Evolutionary conservation across 2,888 invertebrate species (phyloP), one percentile per base, ranked within the genome.

Genomic region (Himalopsyche anomala): DNA sequence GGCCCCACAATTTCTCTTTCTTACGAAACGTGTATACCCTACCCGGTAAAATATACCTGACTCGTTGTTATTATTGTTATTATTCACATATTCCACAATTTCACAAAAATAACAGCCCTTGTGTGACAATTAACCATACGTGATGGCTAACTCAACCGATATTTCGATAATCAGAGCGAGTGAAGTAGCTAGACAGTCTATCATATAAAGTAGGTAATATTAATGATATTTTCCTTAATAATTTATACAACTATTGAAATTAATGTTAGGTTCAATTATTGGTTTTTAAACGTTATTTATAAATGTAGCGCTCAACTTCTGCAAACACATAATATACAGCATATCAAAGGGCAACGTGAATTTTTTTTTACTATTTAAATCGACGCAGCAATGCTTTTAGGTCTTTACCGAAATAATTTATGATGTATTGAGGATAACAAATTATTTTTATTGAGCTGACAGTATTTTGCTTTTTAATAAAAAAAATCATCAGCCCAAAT

Each of bases 21-120:
- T 86, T 79, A 80, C 80, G 88, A 88, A 88, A 79, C 80, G 82
- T 80, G 19, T 82, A 55, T 81, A 83, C 85, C 79, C 85, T 87
- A 87, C 87, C 79, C 42, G 87, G 88, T 87, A 87, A 87, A 87
- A 86, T 87, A 87, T 88, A 88, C 88, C 88, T 88, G 88, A 82
- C 84, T 82, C 69, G 81, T 84, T 86, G 79, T 82, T 85, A 80
- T 82, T 42, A 8, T 45, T 56, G 40, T 83, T 45, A 55, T 80
- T 38, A 83, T 62, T 28, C 62, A 62, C 28, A 19, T 19, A 62
- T 62, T 62, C 19, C 9, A 28, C 19, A 19, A 62, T 62, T 62
- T 62, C 62, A 19, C 28, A n/a, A 62, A 62, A 62, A 62, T 62
- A 62, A 9, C 62, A 19, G 28, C 15, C 28, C 19, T n/a, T 8